phyloP scores from a whole-genome alignment of 1,140 invertebrate species.

The Triops cancriformis region DNA sequence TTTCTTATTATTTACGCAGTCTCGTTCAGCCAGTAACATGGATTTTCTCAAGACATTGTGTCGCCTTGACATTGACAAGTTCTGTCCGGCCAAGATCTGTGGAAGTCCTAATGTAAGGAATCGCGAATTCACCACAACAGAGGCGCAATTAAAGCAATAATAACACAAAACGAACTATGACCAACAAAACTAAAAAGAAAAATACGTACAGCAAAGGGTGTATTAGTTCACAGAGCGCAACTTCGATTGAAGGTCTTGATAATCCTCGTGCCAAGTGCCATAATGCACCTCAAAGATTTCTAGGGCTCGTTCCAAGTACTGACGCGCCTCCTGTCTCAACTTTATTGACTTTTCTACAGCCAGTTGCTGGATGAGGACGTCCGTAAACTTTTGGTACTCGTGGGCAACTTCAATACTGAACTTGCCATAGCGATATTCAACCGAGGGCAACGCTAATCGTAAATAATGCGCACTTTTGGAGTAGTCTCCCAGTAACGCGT shows the following conservation, averaged over 20 bases:
- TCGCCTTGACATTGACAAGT: too few species aligned
- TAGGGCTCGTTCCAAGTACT: constrained; percentile 22
- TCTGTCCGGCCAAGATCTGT: too few species aligned
- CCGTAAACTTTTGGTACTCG: constrained; percentile 46
- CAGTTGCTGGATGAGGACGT: constrained; percentile 30
- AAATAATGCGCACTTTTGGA: constrained; percentile 42
- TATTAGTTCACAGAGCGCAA: not conserved
- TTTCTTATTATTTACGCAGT: too few species aligned
- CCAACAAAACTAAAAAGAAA: not conserved
- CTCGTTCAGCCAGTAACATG: too few species aligned
- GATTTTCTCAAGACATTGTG: too few species aligned
- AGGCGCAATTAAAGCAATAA: too few species aligned
- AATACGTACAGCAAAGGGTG: not conserved
- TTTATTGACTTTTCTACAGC: not conserved
- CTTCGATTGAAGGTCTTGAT: constrained; percentile 21
- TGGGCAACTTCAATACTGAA: constrained; percentile 49
- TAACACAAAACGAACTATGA: not conserved
- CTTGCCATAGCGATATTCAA: constrained; percentile 46
- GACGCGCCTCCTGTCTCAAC: not conserved
- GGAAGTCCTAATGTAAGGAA: too few species aligned
- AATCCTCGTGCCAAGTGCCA: constrained; percentile 24
- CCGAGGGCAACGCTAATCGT: constrained; percentile 40
- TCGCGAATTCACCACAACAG: too few species aligned
- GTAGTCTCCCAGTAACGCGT: constrained; percentile 40
- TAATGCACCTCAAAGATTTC: constrained; percentile 24